Base-by-base conservation (phyloP, 2,113 vertebrate genomes). In the Alethe castanea region DNA sequence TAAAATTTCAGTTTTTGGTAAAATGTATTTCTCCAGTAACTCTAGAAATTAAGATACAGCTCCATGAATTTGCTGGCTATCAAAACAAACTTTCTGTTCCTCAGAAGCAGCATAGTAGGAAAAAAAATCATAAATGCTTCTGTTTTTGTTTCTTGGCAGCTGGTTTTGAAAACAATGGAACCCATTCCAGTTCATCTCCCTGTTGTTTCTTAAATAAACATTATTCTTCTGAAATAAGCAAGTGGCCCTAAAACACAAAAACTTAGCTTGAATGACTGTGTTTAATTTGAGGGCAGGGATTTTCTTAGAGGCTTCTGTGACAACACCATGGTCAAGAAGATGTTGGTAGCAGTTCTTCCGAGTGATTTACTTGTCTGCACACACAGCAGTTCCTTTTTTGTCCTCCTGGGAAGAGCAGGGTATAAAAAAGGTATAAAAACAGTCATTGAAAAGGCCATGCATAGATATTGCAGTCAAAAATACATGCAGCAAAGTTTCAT, bases 101-200 rank as follows among this genome's bases (percentile, higher is more conserved):
- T 78, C 52, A 86, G 61, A 77, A 81, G 57, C 79, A 92, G 52
- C 87, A 66, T 40, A 40, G 45, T 72, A 87, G 50, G 65, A 73
- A 88, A 90, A 95, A 95, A 94, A 83, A 20, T 72, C 65, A 25
- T 47, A 91, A 93, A 80, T 10, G 40, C 29, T 86, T 94, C 57
- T 54, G 42, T 47, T 95, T 70, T 29, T 44, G 28, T 72, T 88
- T 70, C 57, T 59, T 90, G 70, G 76, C 18, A 81, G 60, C 40
- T 61, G 38, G 4, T 67, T 66, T 85, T 85, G 83, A 95, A 92
- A 94, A 70, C 62, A 76, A 18, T 54, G 22, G 17, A 76, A 35
- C 31, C 5, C 35, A 19, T 70, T 70, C 56, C 80, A 56, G 31
- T 56, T 83, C 7, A 23, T 90, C 48, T 70, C 71, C 48, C 71